Conservation (phyloP, 2,797 vertebrate genomes). For the Sebastes kiyomatsui region DNA sequence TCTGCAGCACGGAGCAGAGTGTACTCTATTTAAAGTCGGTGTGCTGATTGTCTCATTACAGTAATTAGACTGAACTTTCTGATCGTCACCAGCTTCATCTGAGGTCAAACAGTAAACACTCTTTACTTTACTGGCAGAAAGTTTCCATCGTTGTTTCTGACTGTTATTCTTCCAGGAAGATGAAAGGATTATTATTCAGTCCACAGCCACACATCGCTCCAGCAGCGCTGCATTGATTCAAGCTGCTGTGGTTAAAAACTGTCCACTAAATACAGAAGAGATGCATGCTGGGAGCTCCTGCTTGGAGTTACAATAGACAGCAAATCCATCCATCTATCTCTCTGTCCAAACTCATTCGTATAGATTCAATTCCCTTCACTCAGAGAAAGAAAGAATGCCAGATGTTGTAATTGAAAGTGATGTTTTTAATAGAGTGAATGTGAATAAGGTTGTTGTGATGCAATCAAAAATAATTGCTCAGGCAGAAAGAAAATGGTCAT, state of each 20-base stretch:
- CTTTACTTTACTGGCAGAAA: neutral
- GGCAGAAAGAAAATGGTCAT: neutral
- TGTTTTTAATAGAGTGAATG: neutral
- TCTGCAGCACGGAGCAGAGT: neutral
- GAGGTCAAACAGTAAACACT: neutral
- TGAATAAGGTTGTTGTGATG: neutral
- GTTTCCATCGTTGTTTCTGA: neutral
- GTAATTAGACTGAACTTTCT: neutral
- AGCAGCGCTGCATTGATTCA: neutral
- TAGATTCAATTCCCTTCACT: neutral
- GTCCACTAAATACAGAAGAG: neutral
- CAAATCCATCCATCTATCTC: neutral
- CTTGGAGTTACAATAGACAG: neutral
- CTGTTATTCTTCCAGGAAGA: neutral
- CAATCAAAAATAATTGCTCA: neutral
- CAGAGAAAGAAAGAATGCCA: neutral
- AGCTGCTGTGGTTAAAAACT: neutral
- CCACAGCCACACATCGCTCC: slow-evolving; percentile 3
- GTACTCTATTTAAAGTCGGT: neutral
- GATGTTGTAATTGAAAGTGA: neutral
- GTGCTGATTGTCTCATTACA: neutral
- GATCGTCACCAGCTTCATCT: neutral
- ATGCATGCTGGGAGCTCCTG: neutral
- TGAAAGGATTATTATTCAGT: neutral
- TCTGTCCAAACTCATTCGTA: neutral